These are phyloP conservation scores for Hystrix cristata DNA, from an alignment of 2,113 vertebrate genomes.

Conservation along the genomic window DNA sequence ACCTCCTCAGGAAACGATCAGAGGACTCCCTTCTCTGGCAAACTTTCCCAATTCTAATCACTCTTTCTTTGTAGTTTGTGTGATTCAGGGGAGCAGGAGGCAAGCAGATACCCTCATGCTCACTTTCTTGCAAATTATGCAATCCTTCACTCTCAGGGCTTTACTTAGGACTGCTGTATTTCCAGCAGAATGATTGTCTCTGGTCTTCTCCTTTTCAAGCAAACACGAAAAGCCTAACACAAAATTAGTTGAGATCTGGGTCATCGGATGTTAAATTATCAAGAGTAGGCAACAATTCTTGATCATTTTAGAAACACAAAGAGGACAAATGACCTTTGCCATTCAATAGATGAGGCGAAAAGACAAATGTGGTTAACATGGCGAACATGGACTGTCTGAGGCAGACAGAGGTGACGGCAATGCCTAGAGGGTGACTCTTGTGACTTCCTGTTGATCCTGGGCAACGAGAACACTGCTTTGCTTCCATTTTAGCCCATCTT, in stretches of 20 bases:
- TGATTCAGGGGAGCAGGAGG: not conserved
- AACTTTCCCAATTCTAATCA: not conserved
- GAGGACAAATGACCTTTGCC: not conserved
- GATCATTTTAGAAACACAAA: not conserved
- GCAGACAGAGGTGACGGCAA: not conserved
- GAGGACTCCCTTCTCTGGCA: accelerated
- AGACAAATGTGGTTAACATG: not conserved
- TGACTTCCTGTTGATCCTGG: not conserved
- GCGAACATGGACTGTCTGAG: not conserved
- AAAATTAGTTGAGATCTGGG: too few species aligned
- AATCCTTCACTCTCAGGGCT: not conserved
- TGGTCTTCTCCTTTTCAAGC: too few species aligned
- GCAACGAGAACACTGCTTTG: not conserved
- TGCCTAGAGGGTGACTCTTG: accelerated
- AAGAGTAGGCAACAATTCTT: too few species aligned
- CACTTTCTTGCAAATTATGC: not conserved
- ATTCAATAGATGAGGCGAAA: not conserved
- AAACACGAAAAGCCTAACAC: too few species aligned
- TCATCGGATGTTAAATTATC: too few species aligned
- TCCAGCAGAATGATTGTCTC: not conserved
- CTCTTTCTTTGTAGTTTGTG: not conserved
- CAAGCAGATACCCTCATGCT: accelerated
- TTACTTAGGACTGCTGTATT: not conserved
- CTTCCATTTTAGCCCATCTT: not conserved
- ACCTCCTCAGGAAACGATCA: not conserved